A percentile compares a stretch with the other conserved stretches of the same genome.
phyloP scores from a whole-genome alignment of 2,797 vertebrate species.

The Siniperca obscura region DNA sequence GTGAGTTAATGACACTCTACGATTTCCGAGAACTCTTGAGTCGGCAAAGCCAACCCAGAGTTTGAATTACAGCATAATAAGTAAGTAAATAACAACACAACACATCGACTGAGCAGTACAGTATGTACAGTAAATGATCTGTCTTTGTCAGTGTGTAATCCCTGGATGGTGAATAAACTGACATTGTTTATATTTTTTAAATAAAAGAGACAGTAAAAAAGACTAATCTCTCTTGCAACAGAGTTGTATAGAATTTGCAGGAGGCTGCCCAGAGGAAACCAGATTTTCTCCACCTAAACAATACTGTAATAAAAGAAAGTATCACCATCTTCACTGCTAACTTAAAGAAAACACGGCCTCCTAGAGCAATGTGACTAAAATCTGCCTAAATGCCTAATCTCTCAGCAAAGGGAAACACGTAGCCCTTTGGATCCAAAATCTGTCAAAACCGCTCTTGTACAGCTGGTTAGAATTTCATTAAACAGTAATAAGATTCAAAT shows the following conservation, averaged over 20 bases:
- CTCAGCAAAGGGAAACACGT: background rate
- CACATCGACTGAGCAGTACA: background rate
- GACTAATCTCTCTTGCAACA: slow-evolving; percentile 5
- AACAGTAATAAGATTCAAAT: slow-evolving; percentile 44
- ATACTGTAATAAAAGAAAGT: background rate
- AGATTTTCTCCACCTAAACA: slow-evolving; percentile 5
- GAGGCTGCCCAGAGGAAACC: too few relatives aligned
- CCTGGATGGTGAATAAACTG: background rate
- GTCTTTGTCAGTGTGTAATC: background rate
- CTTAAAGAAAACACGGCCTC: background rate
- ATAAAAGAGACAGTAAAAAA: background rate
- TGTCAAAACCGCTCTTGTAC: slow-evolving; percentile 7
- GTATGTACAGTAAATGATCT: background rate
- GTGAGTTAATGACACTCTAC: background rate
- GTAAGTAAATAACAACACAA: background rate
- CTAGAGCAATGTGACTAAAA: background rate
- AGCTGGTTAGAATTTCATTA: slow-evolving; percentile 33
- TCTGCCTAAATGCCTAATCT: background rate
- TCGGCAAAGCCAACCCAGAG: too few relatives aligned
- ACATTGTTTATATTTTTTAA: background rate
- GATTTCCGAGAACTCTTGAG: background rate
- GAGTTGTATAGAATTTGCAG: too few relatives aligned
- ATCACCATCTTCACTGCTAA: background rate
- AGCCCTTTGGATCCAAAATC: background rate
- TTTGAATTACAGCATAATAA: slow-evolving; percentile 17